Evolutionary conservation across 92 coral and sea anemone species (phyloP).

Genomic region (Zoanthus solanderi): DNA sequence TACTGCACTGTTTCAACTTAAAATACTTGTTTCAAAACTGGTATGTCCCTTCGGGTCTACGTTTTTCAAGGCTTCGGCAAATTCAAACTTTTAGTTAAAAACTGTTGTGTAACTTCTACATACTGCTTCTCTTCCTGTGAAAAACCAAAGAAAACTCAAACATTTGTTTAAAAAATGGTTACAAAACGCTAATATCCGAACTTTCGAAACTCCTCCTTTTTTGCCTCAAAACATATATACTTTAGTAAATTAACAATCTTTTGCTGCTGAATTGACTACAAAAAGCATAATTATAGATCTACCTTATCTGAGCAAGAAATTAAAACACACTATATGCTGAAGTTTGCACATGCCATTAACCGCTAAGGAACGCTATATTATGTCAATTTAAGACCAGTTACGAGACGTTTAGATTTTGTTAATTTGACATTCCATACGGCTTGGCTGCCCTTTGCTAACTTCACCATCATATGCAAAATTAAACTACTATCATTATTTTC

Average conservation of each 20-base stretch:
- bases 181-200: too few relatives aligned
- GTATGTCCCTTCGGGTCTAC: neutral
- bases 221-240: neutral
- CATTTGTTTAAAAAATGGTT: too few relatives aligned
- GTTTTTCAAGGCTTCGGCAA: neutral
- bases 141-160: neutral
- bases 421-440: neutral
- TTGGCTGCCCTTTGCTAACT: neutral
- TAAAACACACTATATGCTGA: neutral
- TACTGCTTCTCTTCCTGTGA: neutral
- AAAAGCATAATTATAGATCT: neutral
- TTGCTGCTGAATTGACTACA: neutral
- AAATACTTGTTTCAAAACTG: neutral
- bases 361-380: neutral
- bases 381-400: neutral
- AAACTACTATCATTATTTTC: neutral
- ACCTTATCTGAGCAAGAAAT: neutral
- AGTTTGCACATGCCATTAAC: neutral
- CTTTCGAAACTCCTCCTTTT: neutral
- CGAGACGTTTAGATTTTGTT: constrained; percentile 12
- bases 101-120: neutral
- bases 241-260: neutral
- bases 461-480: neutral
- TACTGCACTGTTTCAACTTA: neutral
- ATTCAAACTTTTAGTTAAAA: neutral